Evolutionary conservation across 1,140 invertebrate genomes (phyloP), one percentile per base, ranked within the genome.

Genomic region (Drosophila insularis): DNA sequence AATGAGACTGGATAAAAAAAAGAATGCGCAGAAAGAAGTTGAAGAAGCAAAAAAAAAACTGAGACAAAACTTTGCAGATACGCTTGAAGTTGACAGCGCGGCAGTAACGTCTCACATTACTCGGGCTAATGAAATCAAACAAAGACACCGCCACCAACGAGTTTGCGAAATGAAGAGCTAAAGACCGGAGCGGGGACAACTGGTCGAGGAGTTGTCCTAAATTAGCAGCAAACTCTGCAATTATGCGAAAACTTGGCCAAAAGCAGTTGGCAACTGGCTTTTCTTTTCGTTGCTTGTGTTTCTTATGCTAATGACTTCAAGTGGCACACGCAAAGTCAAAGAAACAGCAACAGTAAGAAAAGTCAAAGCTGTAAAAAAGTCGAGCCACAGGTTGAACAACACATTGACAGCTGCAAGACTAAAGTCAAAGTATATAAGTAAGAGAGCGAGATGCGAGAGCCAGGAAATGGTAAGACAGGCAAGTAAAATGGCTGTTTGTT

Each of bases 401-500:
- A 82, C 43, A 77, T 71, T 63, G 74, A 77, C 66, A 61, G 61
- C 54, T 8, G 14, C 43, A 50, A 21, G 43, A 50, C 43, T 50
- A 7, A 50, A 50, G 43, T 21, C 43, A 21, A 50, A 27, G 27
- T 6, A 5, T 5, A 27, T 27, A 27, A 27, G 27, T 27, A 27
- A 27, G 27, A 27, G 27, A 5, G 6, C 6, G 27, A 5, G 27
- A 6, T 27, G 27, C 27, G 27, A 27, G 43, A 61, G 63, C 8
- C 5, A 31, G 82, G 82, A 86, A 81, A 82, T 71, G 66, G 79
- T 75, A 43, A 55, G 70, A 71, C 32, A 64, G 64, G 55, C 69
- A 79, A 69, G 79, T 68, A 76, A 87, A 86, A 82, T 86, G 82
- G 67, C 82, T 86, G 82, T 82, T 87, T 86, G 84, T 82, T 86